These are phyloP conservation scores for Drosophila subpulchrella DNA, from an alignment of 1,140 invertebrate species.

Conservation along the genomic window DNA sequence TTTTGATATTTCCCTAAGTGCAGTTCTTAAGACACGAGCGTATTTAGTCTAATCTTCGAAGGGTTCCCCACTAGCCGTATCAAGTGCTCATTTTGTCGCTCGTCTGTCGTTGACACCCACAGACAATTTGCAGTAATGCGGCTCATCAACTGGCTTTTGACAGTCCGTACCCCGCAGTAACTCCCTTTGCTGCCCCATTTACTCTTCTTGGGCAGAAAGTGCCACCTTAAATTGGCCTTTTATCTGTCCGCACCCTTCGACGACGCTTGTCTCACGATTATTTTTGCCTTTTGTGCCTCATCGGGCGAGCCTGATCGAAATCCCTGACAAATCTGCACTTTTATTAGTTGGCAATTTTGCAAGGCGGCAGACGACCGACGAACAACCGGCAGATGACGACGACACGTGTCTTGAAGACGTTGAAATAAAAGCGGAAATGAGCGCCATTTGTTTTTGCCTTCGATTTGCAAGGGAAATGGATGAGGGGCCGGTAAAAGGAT, in stretches of 20 bases:
- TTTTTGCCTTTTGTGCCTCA: conserved; percentile 46
- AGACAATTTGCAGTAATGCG: conserved; percentile 71
- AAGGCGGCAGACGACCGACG: conserved; percentile 23
- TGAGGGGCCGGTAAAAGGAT: conserved; percentile 30
- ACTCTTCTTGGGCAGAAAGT: conserved; percentile 35
- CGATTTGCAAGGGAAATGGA: background rate
- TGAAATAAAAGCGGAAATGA: conserved; percentile 60
- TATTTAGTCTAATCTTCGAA: conserved; percentile 1
- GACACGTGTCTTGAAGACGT: conserved; percentile 74
- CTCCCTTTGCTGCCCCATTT: background rate
- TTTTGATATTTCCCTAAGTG: conserved; percentile 1
- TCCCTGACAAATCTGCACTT: conserved; percentile 77
- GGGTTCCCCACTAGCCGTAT: conserved; percentile 20
- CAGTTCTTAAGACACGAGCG: background rate
- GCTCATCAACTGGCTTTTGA: conserved; percentile 66
- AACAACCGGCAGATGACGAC: conserved; percentile 13
- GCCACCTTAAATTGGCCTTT: conserved; percentile 68
- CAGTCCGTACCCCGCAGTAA: conserved; percentile 3
- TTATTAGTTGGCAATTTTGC: conserved; percentile 71
- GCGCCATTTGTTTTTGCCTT: conserved; percentile 54
- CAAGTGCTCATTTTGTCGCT: conserved; percentile 48
- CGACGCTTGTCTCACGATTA: conserved; percentile 14
- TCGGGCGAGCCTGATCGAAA: conserved; percentile 16
- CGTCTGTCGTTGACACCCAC: conserved; percentile 57
- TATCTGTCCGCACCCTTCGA: conserved; percentile 30